Conservation (phyloP, 1,140 invertebrate genomes). For the Drosophila sucinea region DNA sequence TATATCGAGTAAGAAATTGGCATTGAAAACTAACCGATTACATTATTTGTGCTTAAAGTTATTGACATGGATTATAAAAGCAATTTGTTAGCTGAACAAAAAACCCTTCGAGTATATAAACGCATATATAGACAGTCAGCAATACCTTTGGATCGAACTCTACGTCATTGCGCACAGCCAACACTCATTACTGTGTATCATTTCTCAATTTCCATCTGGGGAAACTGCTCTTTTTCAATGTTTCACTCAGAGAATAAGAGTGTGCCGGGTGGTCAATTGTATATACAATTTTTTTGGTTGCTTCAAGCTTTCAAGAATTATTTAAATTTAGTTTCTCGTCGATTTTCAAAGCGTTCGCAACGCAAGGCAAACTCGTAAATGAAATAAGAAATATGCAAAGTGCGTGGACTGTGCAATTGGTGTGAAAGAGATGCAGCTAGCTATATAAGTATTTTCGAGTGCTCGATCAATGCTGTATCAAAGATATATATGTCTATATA, state of each 20-base stretch:
- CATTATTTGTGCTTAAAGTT: too few species aligned
- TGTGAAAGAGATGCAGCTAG: slow-evolving; percentile 75
- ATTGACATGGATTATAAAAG: too few species aligned
- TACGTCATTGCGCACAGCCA: background rate
- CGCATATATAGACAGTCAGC: too few species aligned
- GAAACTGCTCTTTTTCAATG: background rate
- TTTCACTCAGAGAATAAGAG: background rate
- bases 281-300: slow-evolving; percentile 38
- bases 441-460: slow-evolving; percentile 76
- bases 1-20: too few species aligned
- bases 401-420: slow-evolving; percentile 51
- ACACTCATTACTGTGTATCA: background rate
- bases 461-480: slow-evolving; percentile 72
- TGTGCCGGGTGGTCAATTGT: slow-evolving; percentile 21
- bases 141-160: background rate
- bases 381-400: slow-evolving; percentile 24
- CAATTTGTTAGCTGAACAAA: too few species aligned
- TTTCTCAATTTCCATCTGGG: background rate
- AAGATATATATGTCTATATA: slow-evolving; percentile 53
- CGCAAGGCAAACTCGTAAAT: slow-evolving; percentile 40
- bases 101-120: too few species aligned
- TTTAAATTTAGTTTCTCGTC: slow-evolving; percentile 79
- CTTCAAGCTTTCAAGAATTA: slow-evolving; percentile 66
- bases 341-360: slow-evolving; percentile 76
- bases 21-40: too few species aligned